phyloP scores from a whole-genome alignment of 1,140 invertebrate species.

The Drosophila dunni region DNA sequence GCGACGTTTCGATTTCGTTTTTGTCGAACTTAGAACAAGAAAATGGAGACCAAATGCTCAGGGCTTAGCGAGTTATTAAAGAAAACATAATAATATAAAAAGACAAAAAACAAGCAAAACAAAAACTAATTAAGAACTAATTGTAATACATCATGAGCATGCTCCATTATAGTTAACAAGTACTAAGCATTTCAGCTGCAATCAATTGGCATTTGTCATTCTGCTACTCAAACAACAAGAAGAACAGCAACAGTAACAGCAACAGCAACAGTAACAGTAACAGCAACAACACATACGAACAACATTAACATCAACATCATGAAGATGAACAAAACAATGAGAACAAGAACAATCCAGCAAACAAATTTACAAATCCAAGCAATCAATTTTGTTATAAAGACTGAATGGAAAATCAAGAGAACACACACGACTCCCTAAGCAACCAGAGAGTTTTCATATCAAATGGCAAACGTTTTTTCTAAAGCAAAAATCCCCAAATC shows the following conservation, averaged over 20 bases:
- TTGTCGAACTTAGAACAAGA: conserved; percentile 75
- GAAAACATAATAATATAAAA: conserved; percentile 59
- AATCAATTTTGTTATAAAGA: conserved; percentile 80
- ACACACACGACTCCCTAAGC: conserved; percentile 33
- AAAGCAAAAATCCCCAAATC: conserved; percentile 48
- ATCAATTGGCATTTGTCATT: conserved; percentile 47
- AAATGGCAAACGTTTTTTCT: conserved; percentile 47
- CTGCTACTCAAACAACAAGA: conserved; percentile 24
- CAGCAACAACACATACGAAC: conserved; percentile 50
- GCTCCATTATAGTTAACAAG: conserved; percentile 67
- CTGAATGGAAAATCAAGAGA: conserved; percentile 55
- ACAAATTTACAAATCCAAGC: conserved; percentile 80
- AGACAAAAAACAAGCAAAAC: conserved; percentile 40
- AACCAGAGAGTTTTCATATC: conserved; percentile 46
- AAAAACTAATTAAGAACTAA: conserved; percentile 66
- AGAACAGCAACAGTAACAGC: conserved; percentile 33
- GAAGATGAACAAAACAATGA: conserved; percentile 36
- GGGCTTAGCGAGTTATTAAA: conserved; percentile 80
- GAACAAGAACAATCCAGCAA: conserved; percentile 76
- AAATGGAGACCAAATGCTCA: conserved; percentile 84
- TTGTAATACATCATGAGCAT: conserved; percentile 79
- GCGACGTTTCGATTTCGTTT: conserved; percentile 60
- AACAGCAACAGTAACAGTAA: conserved; percentile 62
- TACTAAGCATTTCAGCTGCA: conserved; percentile 55
- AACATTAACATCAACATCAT: conserved; percentile 34